Evolutionary conservation across 2,113 vertebrate species (phyloP).

Genomic region (Trematomus loennbergii): DNA sequence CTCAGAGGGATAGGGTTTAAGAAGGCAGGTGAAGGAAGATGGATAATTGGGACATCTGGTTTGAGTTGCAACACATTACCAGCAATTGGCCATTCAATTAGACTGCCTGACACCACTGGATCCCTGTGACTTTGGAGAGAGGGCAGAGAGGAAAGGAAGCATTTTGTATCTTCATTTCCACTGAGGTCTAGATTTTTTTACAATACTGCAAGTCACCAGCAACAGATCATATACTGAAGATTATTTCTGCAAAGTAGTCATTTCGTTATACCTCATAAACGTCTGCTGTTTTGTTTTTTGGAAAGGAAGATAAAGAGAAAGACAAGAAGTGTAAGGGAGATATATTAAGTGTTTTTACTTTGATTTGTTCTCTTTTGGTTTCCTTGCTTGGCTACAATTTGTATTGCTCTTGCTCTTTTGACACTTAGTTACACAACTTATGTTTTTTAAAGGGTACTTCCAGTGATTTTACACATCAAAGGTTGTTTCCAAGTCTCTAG

Average conservation of each 20-base stretch:
- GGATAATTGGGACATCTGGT: constrained; percentile 74
- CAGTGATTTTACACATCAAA: background rate
- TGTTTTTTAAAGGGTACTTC: background rate
- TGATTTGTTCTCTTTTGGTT: too few relatives aligned
- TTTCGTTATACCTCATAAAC: background rate
- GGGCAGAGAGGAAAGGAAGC: constrained; percentile 16
- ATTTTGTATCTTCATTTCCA: too few relatives aligned
- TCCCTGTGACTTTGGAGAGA: background rate
- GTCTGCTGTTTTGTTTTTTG: background rate
- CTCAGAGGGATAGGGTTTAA: constrained; percentile 33
- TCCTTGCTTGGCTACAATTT: too few relatives aligned
- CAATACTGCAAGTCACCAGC: background rate
- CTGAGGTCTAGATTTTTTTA: too few relatives aligned
- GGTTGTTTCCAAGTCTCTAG: background rate
- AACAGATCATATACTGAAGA: background rate
- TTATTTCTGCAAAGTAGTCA: background rate
- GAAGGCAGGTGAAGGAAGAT: constrained; percentile 41
- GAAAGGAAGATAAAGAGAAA: too few relatives aligned
- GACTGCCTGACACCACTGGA: constrained; percentile 58
- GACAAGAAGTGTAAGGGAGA: background rate
- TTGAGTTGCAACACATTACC: constrained; percentile 74
- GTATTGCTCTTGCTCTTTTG: background rate
- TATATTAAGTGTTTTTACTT: too few relatives aligned
- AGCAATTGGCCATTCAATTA: constrained; percentile 71
- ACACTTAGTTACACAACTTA: background rate